Evolutionary conservation across 2,888 invertebrate species (phyloP), one percentile per base, ranked within the genome.

Genomic region (Caenorhabditis japonica): DNA sequence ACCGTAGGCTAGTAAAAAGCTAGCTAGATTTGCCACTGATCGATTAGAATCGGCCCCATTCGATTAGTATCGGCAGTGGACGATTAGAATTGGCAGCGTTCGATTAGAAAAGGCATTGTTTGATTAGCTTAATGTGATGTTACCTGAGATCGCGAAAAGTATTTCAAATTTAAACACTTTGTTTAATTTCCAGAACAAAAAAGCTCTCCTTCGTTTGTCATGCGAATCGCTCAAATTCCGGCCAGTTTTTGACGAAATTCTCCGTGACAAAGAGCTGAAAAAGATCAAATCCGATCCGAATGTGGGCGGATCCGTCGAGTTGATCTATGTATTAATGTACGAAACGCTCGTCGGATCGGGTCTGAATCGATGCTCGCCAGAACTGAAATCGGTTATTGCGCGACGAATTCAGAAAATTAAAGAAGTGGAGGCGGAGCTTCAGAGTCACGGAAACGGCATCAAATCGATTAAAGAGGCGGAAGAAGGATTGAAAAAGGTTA

Each of bases 111-210:
- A n/a, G n/a, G n/a, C n/a, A n/a, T n/a, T n/a, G n/a, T n/a, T n/a
- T n/a, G n/a, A n/a, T n/a, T n/a, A n/a, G n/a, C n/a, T n/a, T n/a
- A n/a, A n/a, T n/a, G n/a, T n/a, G n/a, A n/a, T n/a, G n/a, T n/a
- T n/a, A n/a, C n/a, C n/a, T n/a, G n/a, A n/a, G n/a, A n/a, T n/a
- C n/a, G n/a, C n/a, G n/a, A n/a, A n/a, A n/a, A n/a, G n/a, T n/a
- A n/a, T n/a, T n/a, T n/a, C n/a, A n/a, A n/a, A n/a, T n/a, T n/a
- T n/a, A n/a, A n/a, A n/a, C n/a, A n/a, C n/a, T n/a, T n/a, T n/a
- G n/a, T n/a, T n/a, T n/a, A n/a, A n/a, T 69, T 79, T 86, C 52
- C 61, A 86, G 86, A 83, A 86, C 59, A 86, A 86, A 59, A 84
- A 83, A 55, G 68, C 81, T 12, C 73, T 86, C 21, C 79, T 86